A percentile compares a stretch with the other conserved stretches of the same genome.
These are phyloP conservation scores for Microplitis deprimator DNA, from an alignment of 2,888 invertebrate genomes.

Conservation along the genomic window DNA sequence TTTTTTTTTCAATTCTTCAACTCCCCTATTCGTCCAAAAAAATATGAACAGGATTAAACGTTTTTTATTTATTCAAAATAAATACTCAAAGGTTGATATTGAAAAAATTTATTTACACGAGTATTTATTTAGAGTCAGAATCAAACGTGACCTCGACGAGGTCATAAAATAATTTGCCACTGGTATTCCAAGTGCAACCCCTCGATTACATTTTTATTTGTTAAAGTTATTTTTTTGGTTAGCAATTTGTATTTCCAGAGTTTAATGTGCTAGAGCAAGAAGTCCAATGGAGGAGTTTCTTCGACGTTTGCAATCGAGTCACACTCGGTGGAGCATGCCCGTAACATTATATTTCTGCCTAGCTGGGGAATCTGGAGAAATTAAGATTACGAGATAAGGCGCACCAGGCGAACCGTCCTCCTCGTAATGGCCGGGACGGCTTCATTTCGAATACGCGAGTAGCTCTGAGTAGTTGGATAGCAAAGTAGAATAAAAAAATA, in stretches of 20 bases:
- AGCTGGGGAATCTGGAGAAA: slow-evolving; percentile 57
- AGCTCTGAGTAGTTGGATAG: slow-evolving; percentile 21
- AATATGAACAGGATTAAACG: no score
- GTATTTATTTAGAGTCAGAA: not conserved
- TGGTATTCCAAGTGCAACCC: slow-evolving; percentile 1
- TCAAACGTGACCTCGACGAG: not conserved
- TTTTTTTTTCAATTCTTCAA: slow-evolving; percentile 5
- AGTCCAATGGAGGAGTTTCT: slow-evolving; percentile 29
- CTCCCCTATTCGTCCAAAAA: no score
- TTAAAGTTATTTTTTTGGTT: slow-evolving; percentile 6
- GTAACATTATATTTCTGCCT: slow-evolving; percentile 59
- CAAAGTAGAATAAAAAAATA: not conserved
- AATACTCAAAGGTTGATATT: no score
- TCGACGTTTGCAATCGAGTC: slow-evolving; percentile 59
- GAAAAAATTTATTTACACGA: no score
- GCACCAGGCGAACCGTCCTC: slow-evolving; percentile 30
- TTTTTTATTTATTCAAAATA: no score
- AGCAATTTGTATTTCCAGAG: slow-evolving; percentile 34
- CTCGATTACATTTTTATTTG: slow-evolving; percentile 1
- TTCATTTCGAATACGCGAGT: slow-evolving; percentile 55
- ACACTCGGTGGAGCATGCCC: slow-evolving; percentile 56
- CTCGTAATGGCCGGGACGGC: slow-evolving; percentile 51
- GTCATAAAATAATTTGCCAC: not conserved
- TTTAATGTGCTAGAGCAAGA: slow-evolving; percentile 2
- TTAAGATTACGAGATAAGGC: slow-evolving; percentile 64